phyloP scores from a whole-genome alignment of 2,113 vertebrate genomes.

The Okapia johnstoni region DNA sequence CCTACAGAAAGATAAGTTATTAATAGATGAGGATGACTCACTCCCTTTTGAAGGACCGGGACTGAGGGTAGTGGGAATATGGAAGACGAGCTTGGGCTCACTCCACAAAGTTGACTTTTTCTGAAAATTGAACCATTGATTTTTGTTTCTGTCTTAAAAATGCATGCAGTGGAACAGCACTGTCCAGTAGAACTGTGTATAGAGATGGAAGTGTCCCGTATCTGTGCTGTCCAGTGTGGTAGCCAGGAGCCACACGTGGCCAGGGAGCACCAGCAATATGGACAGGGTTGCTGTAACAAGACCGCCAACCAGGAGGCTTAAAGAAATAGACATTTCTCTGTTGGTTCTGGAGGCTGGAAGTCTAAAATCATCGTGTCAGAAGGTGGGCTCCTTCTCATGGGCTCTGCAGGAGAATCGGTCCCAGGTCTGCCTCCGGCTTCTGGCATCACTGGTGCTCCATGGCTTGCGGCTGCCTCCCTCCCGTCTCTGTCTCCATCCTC shows the following conservation, averaged over 20 bases:
- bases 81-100: neutral
- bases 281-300: too few species aligned
- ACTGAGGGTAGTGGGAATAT: fast-evolving
- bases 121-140: neutral
- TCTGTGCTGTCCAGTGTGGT: fast-evolving
- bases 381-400: neutral
- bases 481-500: fast-evolving
- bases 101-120: neutral
- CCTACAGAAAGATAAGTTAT: neutral
- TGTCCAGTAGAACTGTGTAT: neutral
- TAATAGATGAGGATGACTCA: neutral
- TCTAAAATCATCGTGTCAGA: neutral
- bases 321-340: neutral
- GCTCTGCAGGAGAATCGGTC: neutral
- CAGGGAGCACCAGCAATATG: fast-evolving
- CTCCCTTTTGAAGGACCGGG: neutral
- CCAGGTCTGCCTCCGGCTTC: fast-evolving
- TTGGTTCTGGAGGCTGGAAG: neutral
- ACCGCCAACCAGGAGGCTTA: neutral
- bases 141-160: neutral
- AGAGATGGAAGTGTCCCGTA: fast-evolving
- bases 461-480: fast-evolving
- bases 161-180: fast-evolving
- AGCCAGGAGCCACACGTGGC: fast-evolving
- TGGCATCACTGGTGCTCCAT: fast-evolving